Evolutionary conservation across 2,797 vertebrate genomes (phyloP).

Genomic region (Holocentrus rufus): DNA sequence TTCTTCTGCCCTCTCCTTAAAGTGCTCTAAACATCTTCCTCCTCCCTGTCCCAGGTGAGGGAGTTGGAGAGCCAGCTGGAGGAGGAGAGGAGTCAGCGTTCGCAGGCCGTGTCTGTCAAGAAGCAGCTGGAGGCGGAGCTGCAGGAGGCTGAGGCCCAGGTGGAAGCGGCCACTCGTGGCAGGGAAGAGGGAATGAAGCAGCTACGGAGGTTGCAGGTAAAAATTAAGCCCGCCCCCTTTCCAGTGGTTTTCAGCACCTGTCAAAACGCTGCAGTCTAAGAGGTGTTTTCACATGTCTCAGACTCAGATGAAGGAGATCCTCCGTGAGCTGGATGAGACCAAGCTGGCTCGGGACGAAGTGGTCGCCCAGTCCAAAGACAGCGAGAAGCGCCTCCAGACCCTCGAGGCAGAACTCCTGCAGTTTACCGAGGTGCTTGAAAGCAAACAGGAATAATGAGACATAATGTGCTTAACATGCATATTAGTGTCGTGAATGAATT

Average conservation of each 20-base stretch:
- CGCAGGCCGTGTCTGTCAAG: conserved; percentile 83
- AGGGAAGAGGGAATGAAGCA: conserved; percentile 89
- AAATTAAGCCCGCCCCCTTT: neutral
- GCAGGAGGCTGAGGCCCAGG: conserved; percentile 87
- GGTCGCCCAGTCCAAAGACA: conserved; percentile 84
- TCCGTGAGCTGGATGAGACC: conserved; percentile 89
- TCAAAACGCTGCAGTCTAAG: neutral
- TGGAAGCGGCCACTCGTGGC: conserved; percentile 81
- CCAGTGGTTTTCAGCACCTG: fast-evolving
- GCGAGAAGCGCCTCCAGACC: conserved; percentile 89
- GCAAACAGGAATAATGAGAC: neutral
- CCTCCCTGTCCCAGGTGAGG: conserved; percentile 78
- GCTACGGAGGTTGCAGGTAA: conserved; percentile 86
- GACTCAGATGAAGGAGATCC: conserved; percentile 90
- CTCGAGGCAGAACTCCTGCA: conserved; percentile 91
- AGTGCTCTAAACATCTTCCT: neutral
- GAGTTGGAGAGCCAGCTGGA: conserved; percentile 90
- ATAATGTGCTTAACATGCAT: neutral
- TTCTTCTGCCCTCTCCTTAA: neutral
- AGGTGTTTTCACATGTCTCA: conserved; percentile 52
- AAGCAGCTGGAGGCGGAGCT: conserved; percentile 91
- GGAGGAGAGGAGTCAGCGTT: conserved; percentile 89
- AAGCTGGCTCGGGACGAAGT: conserved; percentile 87
- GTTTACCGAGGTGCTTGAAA: conserved; percentile 84
- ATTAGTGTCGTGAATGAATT: neutral